These are phyloP conservation scores for Sebastes hubbsi DNA, from an alignment of 2,797 vertebrate genomes.

Conservation along the genomic window DNA sequence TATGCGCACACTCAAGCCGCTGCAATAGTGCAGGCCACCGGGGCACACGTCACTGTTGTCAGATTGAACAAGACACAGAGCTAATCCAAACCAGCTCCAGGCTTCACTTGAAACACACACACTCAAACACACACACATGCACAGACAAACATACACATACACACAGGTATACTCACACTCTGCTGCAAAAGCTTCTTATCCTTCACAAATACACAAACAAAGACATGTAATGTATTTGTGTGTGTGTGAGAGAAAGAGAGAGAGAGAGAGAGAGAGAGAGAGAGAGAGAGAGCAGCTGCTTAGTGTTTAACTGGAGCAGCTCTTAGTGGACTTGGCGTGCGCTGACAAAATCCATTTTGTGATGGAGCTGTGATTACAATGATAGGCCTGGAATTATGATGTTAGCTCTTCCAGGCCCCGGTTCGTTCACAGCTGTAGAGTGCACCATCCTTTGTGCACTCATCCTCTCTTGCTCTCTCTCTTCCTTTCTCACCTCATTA, in stretches of 20 bases:
- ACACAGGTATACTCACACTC: slow-evolving; percentile 28
- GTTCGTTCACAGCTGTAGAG: slow-evolving; percentile 75
- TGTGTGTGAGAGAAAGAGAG: slow-evolving; percentile 19
- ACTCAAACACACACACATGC: slow-evolving; percentile 9
- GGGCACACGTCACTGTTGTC: slow-evolving; percentile 79
- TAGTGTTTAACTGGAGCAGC: slow-evolving; percentile 76
- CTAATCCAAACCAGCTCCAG: slow-evolving; percentile 77
- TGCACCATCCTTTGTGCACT: slow-evolving; percentile 52
- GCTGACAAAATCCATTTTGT: slow-evolving; percentile 87
- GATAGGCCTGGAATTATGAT: slow-evolving; percentile 83
- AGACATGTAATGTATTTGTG: slow-evolving; percentile 38
- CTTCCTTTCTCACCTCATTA: slow-evolving; percentile 46
- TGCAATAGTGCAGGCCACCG: slow-evolving; percentile 61
- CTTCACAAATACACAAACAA: slow-evolving; percentile 49
- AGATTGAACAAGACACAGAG: slow-evolving; percentile 77
- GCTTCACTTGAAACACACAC: slow-evolving; percentile 45
- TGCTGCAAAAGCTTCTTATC: slow-evolving; percentile 39
- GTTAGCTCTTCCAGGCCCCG: slow-evolving; percentile 69
- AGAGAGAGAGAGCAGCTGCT: slow-evolving; percentile 84
- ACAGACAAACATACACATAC: not conserved
- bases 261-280: slow-evolving; percentile 26
- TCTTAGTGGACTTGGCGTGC: slow-evolving; percentile 84
- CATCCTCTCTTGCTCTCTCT: slow-evolving; percentile 30
- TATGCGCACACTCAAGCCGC: slow-evolving; percentile 36
- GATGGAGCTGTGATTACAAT: slow-evolving; percentile 85